phyloP scores from a whole-genome alignment of 1,140 invertebrate genomes.

The Zaprionus gabonicus region DNA sequence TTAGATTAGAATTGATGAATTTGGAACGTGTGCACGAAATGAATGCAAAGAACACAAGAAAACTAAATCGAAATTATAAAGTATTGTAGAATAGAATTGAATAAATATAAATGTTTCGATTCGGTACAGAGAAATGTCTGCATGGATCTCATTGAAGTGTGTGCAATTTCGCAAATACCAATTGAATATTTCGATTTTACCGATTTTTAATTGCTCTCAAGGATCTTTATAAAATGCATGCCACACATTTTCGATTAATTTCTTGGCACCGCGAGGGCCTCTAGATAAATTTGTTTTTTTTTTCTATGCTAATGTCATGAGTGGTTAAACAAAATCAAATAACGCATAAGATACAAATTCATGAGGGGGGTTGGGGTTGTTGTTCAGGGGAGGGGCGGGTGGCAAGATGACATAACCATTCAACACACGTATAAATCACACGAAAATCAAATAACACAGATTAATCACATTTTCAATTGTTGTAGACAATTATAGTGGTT shows the following conservation, averaged over 20 bases:
- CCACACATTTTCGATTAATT: slow-evolving; percentile 62
- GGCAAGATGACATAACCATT: slow-evolving; percentile 34
- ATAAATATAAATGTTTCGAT: slow-evolving; percentile 27
- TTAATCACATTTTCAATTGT: slow-evolving; percentile 40
- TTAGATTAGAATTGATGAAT: slow-evolving; percentile 54
- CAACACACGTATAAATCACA: slow-evolving; percentile 61
- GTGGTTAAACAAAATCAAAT: slow-evolving; percentile 21
- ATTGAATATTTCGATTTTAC: slow-evolving; percentile 13
- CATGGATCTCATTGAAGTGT: slow-evolving; percentile 81
- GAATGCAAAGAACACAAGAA: slow-evolving; percentile 36
- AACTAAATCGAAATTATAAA: slow-evolving; percentile 11
- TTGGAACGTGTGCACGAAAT: slow-evolving; percentile 65
- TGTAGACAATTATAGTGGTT: slow-evolving; percentile 55
- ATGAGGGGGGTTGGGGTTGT: not conserved
- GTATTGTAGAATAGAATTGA: slow-evolving; percentile 23
- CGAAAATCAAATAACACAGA: slow-evolving; percentile 48
- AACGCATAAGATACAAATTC: slow-evolving; percentile 2
- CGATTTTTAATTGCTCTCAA: slow-evolving; percentile 24
- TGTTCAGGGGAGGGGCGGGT: not conserved
- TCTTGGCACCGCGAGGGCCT: slow-evolving; percentile 9
- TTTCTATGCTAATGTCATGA: not conserved
- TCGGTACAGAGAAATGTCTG: slow-evolving; percentile 75
- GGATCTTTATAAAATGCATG: slow-evolving; percentile 51
- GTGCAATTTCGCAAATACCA: slow-evolving; percentile 31
- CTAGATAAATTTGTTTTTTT: slow-evolving; percentile 11